phyloP scores from a whole-genome alignment of 2,797 vertebrate species.

The Pempheris klunzingeri region DNA sequence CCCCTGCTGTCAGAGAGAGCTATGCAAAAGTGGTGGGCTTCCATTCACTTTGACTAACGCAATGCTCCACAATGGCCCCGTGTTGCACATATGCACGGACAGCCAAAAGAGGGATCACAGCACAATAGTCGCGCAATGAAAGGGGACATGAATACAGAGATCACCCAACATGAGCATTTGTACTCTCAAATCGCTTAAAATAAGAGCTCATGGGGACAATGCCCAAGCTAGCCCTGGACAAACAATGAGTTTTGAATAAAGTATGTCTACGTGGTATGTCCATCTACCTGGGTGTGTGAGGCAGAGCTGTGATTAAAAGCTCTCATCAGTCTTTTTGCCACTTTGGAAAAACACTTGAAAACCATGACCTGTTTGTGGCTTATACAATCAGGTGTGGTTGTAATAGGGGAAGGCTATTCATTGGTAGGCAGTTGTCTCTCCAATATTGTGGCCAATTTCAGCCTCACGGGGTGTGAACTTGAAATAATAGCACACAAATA shows the following conservation, averaged over 20 bases:
- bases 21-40: slow-evolving; percentile 38
- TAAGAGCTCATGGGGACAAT: slow-evolving; percentile 39
- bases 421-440: slow-evolving; percentile 17
- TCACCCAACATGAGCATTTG: slow-evolving; percentile 43
- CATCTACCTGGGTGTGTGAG: slow-evolving; percentile 34
- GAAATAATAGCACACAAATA: slow-evolving; percentile 35
- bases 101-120: slow-evolving; percentile 66
- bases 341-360: slow-evolving; percentile 49
- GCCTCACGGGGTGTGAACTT: slow-evolving; percentile 22
- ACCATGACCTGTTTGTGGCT: slow-evolving; percentile 22
- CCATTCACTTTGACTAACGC: slow-evolving; percentile 60
- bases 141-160: slow-evolving; percentile 56
- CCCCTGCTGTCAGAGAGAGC: slow-evolving; percentile 51
- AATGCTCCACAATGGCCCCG: slow-evolving; percentile 41
- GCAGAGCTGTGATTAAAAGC: slow-evolving; percentile 43
- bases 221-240: slow-evolving; percentile 2
- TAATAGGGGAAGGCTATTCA: slow-evolving; percentile 43
- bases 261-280: neutral
- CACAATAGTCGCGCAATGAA: slow-evolving; percentile 61
- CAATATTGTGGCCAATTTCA: slow-evolving; percentile 47
- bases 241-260: slow-evolving; percentile 44
- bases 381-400: slow-evolving; percentile 36
- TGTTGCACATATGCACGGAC: slow-evolving; percentile 36
- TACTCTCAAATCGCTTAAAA: slow-evolving; percentile 37
- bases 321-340: slow-evolving; percentile 33